These are phyloP conservation scores for Crocodylus rhombifer DNA, from an alignment of 2,797 vertebrate species.

Conservation along the genomic window DNA sequence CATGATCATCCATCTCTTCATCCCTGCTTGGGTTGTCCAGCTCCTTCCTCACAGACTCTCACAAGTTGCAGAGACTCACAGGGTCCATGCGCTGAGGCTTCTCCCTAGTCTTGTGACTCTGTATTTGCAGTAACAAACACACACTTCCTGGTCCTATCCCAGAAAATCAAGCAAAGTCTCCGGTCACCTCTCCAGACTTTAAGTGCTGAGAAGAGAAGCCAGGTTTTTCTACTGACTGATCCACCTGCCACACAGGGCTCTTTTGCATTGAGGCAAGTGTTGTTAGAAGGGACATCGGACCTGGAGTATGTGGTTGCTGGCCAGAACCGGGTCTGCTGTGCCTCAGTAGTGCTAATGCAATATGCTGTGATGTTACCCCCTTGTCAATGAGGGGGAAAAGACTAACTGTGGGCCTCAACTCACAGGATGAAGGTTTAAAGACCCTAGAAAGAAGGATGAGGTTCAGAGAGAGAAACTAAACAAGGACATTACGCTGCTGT, in stretches of 20 bases:
- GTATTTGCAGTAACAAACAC: not conserved
- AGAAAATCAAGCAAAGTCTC: not conserved
- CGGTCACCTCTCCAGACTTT: not conserved
- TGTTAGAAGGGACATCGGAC: not conserved
- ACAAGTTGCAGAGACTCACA: not conserved
- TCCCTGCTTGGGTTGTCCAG: not conserved
- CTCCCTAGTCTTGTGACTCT: not conserved
- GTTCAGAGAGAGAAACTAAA: not conserved
- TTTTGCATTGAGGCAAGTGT: not conserved
- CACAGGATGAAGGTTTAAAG: not conserved
- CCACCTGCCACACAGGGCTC: not conserved
- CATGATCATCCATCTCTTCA: rapidly evolving
- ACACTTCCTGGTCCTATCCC: not conserved
- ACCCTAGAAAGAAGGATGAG: not conserved
- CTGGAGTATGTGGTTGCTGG: not conserved
- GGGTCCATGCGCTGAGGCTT: rapidly evolving
- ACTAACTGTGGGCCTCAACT: not conserved
- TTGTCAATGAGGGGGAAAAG: not conserved
- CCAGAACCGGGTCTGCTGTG: not conserved
- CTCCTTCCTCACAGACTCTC: not conserved
- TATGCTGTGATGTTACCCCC: not conserved
- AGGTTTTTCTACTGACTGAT: not conserved
- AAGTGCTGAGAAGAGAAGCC: not conserved
- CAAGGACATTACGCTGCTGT: not conserved
- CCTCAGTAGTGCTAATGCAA: not conserved